These are phyloP conservation scores for Armadillidium nasatum DNA, from an alignment of 1,140 invertebrate species.

Conservation along the genomic window DNA sequence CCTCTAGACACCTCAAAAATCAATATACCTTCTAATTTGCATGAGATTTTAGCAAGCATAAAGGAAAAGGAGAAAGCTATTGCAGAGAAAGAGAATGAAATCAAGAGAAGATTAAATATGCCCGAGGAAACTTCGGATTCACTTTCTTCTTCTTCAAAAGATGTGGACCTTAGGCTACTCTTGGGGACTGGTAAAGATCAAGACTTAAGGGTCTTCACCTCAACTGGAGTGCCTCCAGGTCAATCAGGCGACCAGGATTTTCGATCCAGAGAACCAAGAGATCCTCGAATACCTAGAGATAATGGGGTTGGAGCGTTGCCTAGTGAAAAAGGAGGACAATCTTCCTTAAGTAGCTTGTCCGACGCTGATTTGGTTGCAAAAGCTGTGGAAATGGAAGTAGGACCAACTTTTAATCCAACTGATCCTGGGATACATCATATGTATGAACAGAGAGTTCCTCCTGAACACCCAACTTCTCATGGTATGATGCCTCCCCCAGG, in stretches of 20 bases:
- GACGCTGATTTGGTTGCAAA: background rate
- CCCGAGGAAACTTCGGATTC: background rate
- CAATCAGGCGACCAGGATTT: background rate
- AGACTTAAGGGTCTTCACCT: background rate
- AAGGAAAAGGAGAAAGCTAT: constrained; percentile 53
- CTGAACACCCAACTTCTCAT: background rate
- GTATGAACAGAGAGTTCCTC: background rate
- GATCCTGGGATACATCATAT: background rate
- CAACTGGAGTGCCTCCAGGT: background rate
- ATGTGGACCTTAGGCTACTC: background rate
- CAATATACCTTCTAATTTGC: constrained; percentile 71
- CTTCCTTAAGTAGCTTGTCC: background rate
- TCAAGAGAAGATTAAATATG: constrained; percentile 35
- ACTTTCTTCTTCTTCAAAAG: background rate
- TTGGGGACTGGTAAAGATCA: background rate
- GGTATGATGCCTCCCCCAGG: background rate
- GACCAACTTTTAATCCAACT: background rate
- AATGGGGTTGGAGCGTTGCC: background rate
- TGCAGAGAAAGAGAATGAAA: constrained; percentile 42
- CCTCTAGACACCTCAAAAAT: constrained; percentile 54
- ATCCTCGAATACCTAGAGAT: background rate
- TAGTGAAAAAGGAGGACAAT: background rate
- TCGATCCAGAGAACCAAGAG: background rate
- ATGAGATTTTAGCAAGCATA: constrained; percentile 76
- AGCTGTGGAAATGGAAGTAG: background rate